Evolutionary conservation across 2,113 vertebrate species (phyloP), one percentile per base, ranked within the genome.

Genomic region (Strix uralensis): DNA sequence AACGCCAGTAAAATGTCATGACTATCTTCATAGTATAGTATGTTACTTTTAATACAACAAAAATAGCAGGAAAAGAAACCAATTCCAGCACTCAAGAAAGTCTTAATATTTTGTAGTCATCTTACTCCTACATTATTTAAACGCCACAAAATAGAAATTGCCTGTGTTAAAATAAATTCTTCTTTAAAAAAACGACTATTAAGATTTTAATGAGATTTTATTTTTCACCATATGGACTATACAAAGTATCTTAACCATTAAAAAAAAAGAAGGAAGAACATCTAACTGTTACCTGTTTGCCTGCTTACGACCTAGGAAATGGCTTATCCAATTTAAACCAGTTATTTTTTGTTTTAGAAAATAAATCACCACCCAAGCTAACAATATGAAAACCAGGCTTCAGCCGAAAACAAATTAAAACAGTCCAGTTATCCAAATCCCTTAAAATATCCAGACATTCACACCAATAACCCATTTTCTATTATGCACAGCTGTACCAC

Each of bases 261-360:
- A 66, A 63, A 78, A 26, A 34, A 29, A 9, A 63, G 7, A 54
- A 74, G 6, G 16, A 27, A 84, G 70, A 47, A 17, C 5, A 51
- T 17, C 10, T 51, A 72, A 34, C 34, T 71, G 29, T 61, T 74
- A 81, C 30, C 71, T 72, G 13, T 79, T 75, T 78, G 15, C 40
- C 73, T 77, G 40, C 42, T 72, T 66, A 62, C 89, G 67, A 40
- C 42, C 57, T 81, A 88, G 73, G 49, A 95, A 96, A 92, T 47
- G 44, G 20, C 36, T 94, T 88, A 74, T 49, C 40, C 49, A 66
- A 77, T 86, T 94, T 75, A 90, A 77, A 51, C 13, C 2, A 71
- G 81, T 94, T 91, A 58, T 12, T 36, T 54, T 88, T 81, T 47
- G 21, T 9, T 80, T 95, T 87, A 72, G 55, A 96, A 97, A 97